Evolutionary conservation across 1,140 invertebrate genomes (phyloP).

Genomic region (Meteorus sp.): DNA sequence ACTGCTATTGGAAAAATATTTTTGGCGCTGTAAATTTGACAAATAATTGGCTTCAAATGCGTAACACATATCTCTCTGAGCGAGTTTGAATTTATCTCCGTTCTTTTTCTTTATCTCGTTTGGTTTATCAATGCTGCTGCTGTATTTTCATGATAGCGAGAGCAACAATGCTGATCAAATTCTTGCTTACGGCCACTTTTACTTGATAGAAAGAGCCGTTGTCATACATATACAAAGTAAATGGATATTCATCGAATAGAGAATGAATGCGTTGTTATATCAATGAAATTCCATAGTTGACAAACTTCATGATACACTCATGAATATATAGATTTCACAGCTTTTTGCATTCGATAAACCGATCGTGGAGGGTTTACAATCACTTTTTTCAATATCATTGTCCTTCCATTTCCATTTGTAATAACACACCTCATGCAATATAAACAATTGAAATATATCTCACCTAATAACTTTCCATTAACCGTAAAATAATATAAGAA

Average conservation of each 20-base stretch:
- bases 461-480: conserved; percentile 3
- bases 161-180: background rate
- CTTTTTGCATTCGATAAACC: background rate
- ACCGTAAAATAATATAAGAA: conserved; percentile 6
- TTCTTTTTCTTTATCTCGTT: conserved; percentile 22
- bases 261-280: no score
- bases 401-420: background rate
- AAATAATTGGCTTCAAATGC: conserved; percentile 17
- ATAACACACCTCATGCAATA: background rate
- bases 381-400: no score
- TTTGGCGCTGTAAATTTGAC: conserved; percentile 24
- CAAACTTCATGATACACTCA: no score
- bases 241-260: no score
- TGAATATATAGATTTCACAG: no score
- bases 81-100: no score
- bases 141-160: background rate
- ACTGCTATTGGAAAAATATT: conserved; percentile 22
- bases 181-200: no score
- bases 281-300: no score
- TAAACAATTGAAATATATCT: no score
- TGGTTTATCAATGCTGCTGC: conserved; percentile 14
- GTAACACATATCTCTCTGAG: conserved; percentile 6
- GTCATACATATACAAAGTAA: no score
- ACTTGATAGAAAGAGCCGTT: no score
- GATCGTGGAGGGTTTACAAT: background rate